Base-by-base conservation (phyloP, 2,113 vertebrate species). In the Phyllopteryx taeniolatus region DNA sequence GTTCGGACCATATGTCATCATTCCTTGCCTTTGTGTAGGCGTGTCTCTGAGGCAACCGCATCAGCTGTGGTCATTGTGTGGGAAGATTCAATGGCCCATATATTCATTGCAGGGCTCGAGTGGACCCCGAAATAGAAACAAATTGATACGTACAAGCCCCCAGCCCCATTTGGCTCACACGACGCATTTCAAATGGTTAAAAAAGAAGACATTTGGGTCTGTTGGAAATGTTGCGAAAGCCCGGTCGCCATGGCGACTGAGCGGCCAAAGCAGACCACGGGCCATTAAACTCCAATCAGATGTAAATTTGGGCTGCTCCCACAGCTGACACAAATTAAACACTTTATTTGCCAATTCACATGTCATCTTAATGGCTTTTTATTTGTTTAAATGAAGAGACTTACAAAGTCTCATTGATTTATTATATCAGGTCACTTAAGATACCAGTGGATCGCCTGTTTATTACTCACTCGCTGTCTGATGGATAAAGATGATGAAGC, bases 241-340 rank as follows among this genome's bases (percentile, higher is more conserved):
- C 92, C 74, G 82, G 94, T 95, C 90, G 77, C 92, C 91, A 87
- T 90, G 89, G 94, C 67, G 90, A 94, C 92, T 67, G 85, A 87
- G 91, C 91, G 89, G 86, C 82, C 89, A 79, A 90, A 91, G 91
- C 89, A 35, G 74, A 89, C 89, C 88, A 93, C 84, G 90, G 91
- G 87, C 94, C 94, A 93, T 94, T 95, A 96, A 96, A 95, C 93
- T 95, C 93, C 93, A 95, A 95, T 95, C 94, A 94, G 91, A 95
- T 94, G 95, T 94, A 94, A 95, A 94, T 94, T 87, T 91, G 90
- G 88, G 90, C 91, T 84, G 82, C 84, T 88, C 86, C 87, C 76
- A 92, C 85, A 59, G 80, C 79, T 75, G 88, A 92, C 91, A 91
- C 85, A 95, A 94, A 95, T 95, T 93, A 92, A 95, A 93, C 92